Conservation (phyloP, 2,888 invertebrate species). For the Trypoxylon attenuatum region DNA sequence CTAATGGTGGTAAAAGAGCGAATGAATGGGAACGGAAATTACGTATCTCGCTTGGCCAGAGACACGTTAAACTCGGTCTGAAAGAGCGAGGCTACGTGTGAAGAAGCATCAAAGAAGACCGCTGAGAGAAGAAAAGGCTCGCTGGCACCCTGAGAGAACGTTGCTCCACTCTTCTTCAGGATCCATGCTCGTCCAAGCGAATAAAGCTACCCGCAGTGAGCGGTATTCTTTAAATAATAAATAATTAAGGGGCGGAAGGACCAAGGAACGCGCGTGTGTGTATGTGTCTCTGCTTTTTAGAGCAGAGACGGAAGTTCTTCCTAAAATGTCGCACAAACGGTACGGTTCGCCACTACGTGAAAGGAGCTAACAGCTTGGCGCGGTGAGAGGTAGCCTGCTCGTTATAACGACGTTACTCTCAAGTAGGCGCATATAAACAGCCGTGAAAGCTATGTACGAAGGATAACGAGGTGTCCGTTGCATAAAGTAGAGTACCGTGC, state of each 20-base stretch:
- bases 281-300: background rate
- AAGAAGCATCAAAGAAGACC: background rate
- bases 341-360: conserved; percentile 5
- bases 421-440: conserved; percentile 41
- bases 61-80: background rate
- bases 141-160: too few species aligned
- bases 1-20: background rate
- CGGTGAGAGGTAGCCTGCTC: conserved; percentile 18
- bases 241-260: conserved; percentile 14
- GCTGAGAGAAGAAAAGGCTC: background rate
- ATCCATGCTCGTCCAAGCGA: too few species aligned
- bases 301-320: background rate
- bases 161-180: too few species aligned
- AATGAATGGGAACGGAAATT: background rate
- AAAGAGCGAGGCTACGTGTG: conserved; percentile 1
- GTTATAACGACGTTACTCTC: conserved; percentile 45
- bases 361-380: conserved; percentile 1
- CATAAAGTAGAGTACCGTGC: conserved; percentile 23
- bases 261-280: background rate
- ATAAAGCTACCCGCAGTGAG: background rate
- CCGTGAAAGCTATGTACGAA: conserved; percentile 19
- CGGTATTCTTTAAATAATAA: conserved; percentile 18
- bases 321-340: conserved; percentile 7
- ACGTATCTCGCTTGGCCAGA: background rate
- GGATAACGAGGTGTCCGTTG: conserved; percentile 42